Evolutionary conservation across 2,113 vertebrate species (phyloP).

Genomic region (Stigmatopora nigra): DNA sequence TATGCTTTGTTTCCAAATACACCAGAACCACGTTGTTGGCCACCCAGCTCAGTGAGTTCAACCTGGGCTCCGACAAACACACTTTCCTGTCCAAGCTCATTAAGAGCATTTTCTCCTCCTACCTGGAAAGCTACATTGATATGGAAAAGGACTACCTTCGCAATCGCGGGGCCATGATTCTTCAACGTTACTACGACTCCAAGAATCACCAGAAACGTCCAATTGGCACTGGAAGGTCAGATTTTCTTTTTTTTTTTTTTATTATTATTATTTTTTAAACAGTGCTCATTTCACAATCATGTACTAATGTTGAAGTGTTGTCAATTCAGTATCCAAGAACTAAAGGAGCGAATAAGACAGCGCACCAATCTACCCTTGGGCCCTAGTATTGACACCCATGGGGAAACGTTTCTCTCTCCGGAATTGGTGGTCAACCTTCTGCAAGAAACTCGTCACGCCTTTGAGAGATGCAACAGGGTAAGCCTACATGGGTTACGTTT

Average conservation of each 20-base stretch:
- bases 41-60: constrained; percentile 93
- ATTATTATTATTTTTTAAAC: background rate
- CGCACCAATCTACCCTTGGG: constrained; percentile 89
- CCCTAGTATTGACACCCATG: constrained; percentile 93
- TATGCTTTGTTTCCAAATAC: constrained; percentile 6
- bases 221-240: constrained; percentile 89
- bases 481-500: constrained; percentile 16
- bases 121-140: constrained; percentile 98
- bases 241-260: background rate
- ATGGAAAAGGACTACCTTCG: constrained; percentile 93
- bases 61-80: constrained; percentile 98
- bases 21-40: constrained; percentile 86
- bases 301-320: background rate
- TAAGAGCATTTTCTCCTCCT: constrained; percentile 95
- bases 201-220: constrained; percentile 98
- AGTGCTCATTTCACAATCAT: background rate
- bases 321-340: constrained; percentile 85
- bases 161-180: constrained; percentile 85
- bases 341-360: constrained; percentile 93
- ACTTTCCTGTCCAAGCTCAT: constrained; percentile 97
- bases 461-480: constrained; percentile 97
- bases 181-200: constrained; percentile 96
- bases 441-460: constrained; percentile 96
- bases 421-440: constrained; percentile 96
- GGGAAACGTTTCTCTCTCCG: constrained; percentile 94